These are phyloP conservation scores for Ramphastos sulfuratus DNA, from an alignment of 2,113 vertebrate genomes.

Conservation along the genomic window DNA sequence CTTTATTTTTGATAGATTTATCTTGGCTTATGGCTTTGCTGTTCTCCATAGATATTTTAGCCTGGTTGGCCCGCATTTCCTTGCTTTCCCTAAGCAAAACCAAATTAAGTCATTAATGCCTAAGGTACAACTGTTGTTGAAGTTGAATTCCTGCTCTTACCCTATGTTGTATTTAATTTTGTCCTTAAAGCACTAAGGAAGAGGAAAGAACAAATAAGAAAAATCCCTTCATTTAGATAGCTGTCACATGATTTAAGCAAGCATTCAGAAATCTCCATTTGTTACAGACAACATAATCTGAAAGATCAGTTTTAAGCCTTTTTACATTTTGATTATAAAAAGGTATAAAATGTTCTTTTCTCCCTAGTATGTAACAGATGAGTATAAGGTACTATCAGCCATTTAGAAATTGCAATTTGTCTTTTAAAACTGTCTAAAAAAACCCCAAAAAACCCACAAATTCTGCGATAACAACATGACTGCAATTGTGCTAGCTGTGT, in stretches of 20 bases:
- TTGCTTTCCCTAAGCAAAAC: constrained; percentile 88
- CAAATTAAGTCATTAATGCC: background rate
- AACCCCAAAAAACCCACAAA: background rate
- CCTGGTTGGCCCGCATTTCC: constrained; percentile 97
- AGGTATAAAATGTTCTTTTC: background rate
- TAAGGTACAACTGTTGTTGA: background rate
- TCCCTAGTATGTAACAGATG: background rate
- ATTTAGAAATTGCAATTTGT: background rate
- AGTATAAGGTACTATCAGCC: background rate
- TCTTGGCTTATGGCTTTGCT: constrained; percentile 99
- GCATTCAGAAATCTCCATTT: background rate
- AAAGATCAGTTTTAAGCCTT: background rate
- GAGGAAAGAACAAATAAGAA: background rate
- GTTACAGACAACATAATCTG: background rate
- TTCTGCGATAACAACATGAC: background rate
- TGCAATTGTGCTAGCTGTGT: background rate
- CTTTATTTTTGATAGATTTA: constrained; percentile 98
- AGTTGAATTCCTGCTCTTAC: background rate
- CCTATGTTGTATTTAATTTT: background rate
- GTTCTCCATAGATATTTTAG: constrained; percentile 98
- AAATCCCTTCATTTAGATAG: background rate
- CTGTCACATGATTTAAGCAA: background rate
- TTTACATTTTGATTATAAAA: background rate
- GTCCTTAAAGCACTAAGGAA: background rate
- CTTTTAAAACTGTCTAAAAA: background rate